Percentiles rank a stretch among this genome's conserved stretches.
These are phyloP conservation scores for Hypomecis punctinalis DNA, from an alignment of 2,888 invertebrate genomes.

Conservation along the genomic window DNA sequence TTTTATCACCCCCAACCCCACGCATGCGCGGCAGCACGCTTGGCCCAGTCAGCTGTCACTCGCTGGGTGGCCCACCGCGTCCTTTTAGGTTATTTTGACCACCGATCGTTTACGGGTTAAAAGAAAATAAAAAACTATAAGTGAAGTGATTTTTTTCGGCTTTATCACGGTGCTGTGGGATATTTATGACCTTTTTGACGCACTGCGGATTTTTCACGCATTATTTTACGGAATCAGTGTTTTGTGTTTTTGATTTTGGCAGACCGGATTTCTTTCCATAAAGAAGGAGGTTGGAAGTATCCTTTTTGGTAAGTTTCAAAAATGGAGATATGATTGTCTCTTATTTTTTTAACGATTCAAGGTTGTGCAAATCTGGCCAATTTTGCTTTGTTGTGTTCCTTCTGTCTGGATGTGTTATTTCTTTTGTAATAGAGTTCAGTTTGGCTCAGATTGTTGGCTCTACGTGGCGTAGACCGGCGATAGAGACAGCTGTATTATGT, in stretches of 20 bases:
- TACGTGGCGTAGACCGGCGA: constrained; percentile 4
- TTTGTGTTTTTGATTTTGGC: neutral
- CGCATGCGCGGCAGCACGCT: constrained; percentile 59
- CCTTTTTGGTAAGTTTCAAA: constrained; percentile 11
- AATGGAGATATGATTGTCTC: neutral
- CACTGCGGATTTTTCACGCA: neutral
- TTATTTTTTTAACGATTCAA: neutral
- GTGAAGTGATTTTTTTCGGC: constrained; percentile 5
- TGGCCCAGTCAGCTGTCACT: constrained; percentile 70
- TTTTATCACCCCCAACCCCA: constrained; percentile 45
- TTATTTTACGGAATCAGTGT: neutral
- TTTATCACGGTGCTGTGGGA: constrained; percentile 4
- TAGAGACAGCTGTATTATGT: neutral
- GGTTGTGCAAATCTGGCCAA: constrained; percentile 5
- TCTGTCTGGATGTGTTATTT: constrained; percentile 5
- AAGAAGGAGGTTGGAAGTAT: neutral
- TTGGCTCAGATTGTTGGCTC: constrained; percentile 3
- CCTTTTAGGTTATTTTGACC: constrained; percentile 32
- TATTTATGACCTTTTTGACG: constrained; percentile 24
- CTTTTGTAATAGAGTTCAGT: constrained; percentile 18
- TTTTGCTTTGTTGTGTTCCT: constrained; percentile 22
- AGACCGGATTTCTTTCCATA: neutral
- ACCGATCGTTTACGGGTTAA: constrained; percentile 29
- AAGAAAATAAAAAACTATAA: constrained; percentile 22
- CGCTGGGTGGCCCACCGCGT: constrained; percentile 28